A percentile compares a stretch with the other conserved stretches of the same genome.
phyloP scores from a whole-genome alignment of 2,113 vertebrate species.

The Cyprinodon variegatus region DNA sequence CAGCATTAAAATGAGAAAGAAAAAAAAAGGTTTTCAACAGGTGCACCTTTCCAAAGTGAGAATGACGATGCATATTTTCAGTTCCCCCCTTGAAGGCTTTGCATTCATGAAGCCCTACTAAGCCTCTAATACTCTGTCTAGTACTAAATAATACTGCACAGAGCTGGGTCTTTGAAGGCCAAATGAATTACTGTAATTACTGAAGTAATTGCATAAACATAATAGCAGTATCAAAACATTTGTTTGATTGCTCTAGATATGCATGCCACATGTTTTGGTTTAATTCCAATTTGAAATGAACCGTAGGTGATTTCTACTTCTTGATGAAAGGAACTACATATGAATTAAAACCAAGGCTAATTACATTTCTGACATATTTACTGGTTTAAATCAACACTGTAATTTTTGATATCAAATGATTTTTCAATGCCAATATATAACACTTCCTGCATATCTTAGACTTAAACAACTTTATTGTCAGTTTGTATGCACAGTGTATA shows the following conservation, averaged over 20 bases:
- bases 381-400: background rate
- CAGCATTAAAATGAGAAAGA: background rate
- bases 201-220: background rate
- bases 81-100: background rate
- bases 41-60: constrained; percentile 5
- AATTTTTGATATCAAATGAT: too few species aligned
- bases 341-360: background rate
- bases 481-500: too few species aligned
- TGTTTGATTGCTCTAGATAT: background rate
- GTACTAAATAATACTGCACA: background rate
- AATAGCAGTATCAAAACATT: background rate
- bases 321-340: background rate
- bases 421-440: too few species aligned
- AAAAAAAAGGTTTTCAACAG: constrained; percentile 2
- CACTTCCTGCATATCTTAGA: too few species aligned
- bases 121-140: background rate
- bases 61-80: background rate
- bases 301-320: background rate
- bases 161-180: background rate
- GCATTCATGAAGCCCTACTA: background rate
- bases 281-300: background rate
- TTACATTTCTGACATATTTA: background rate
- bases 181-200: background rate
- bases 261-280: background rate
- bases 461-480: too few species aligned